phyloP scores from a whole-genome alignment of 2,113 vertebrate genomes.

The Burhinus bistriatus region DNA sequence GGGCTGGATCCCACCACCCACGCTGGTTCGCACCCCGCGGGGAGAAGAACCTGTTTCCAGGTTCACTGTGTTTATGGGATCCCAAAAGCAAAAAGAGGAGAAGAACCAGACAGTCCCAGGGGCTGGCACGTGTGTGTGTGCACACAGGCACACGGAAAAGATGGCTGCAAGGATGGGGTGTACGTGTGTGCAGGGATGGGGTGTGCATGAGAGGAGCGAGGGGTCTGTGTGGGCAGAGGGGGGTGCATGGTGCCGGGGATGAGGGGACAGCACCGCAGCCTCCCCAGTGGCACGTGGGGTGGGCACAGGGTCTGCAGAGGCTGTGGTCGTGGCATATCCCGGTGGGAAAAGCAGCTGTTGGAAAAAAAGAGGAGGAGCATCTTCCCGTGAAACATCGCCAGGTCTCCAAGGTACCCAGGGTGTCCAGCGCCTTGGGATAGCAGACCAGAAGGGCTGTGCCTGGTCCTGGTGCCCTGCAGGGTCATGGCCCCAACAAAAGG shows the following conservation, averaged over 20 bases:
- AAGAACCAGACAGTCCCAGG: neutral
- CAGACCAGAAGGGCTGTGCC: neutral
- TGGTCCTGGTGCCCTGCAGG: no score
- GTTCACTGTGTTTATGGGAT: neutral
- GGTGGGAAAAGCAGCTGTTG: neutral
- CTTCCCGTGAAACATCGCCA: neutral
- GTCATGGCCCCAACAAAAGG: fast-evolving
- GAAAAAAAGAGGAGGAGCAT: neutral
- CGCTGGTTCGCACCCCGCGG: fast-evolving
- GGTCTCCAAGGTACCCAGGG: neutral
- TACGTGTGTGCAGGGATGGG: neutral
- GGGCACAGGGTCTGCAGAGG: neutral
- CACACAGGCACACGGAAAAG: neutral
- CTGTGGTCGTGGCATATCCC: neutral
- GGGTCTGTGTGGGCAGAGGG: neutral
- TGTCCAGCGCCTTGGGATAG: neutral
- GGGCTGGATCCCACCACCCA: neutral
- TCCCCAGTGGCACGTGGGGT: fast-evolving
- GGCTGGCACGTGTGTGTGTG: neutral
- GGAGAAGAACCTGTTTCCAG: neutral
- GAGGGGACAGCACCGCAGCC: neutral
- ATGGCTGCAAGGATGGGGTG: neutral
- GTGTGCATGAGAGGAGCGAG: fast-evolving
- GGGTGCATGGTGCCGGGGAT: fast-evolving
- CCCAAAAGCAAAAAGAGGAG: neutral